Conservation (phyloP, 1,140 invertebrate species). For the Trachymyrmex septentrionalis region DNA sequence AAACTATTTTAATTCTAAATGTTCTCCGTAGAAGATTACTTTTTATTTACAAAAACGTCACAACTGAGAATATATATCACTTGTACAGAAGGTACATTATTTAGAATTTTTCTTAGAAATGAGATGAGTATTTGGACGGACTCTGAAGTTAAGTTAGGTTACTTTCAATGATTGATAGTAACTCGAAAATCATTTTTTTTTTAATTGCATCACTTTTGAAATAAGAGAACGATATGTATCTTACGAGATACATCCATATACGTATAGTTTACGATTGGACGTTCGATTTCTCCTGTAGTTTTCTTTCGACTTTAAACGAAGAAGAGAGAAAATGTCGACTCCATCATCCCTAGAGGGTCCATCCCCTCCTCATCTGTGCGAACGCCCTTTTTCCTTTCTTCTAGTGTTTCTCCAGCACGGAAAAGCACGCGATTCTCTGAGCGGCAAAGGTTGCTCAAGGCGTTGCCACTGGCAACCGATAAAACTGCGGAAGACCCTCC, state of each 20-base stretch:
- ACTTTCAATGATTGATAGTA: too few relatives aligned
- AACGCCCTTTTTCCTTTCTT: constrained; percentile 47
- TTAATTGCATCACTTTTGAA: neutral
- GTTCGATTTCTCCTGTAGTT: neutral
- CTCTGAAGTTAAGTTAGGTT: too few relatives aligned
- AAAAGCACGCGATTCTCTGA: constrained; percentile 57
- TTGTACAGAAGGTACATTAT: too few relatives aligned
- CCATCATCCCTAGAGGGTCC: constrained; percentile 14
- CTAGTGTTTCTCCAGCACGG: constrained; percentile 41
- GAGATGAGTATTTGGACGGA: too few relatives aligned
- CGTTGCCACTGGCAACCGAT: constrained; percentile 77
- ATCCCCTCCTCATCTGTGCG: constrained; percentile 32
- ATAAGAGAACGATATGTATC: neutral
- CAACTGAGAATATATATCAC: too few relatives aligned
- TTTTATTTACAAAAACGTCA: too few relatives aligned
- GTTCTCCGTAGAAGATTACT: too few relatives aligned
- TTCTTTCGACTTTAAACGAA: constrained; percentile 40
- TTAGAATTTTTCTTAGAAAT: too few relatives aligned
- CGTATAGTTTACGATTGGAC: neutral
- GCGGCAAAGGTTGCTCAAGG: constrained; percentile 65
- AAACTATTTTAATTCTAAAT: too few relatives aligned
- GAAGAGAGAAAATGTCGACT: constrained; percentile 46
- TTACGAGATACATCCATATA: neutral
- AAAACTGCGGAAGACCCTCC: constrained; percentile 74
- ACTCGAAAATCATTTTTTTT: too few relatives aligned